These are phyloP conservation scores for Agrochola macilenta DNA, from an alignment of 2,888 invertebrate species.

Conservation along the genomic window DNA sequence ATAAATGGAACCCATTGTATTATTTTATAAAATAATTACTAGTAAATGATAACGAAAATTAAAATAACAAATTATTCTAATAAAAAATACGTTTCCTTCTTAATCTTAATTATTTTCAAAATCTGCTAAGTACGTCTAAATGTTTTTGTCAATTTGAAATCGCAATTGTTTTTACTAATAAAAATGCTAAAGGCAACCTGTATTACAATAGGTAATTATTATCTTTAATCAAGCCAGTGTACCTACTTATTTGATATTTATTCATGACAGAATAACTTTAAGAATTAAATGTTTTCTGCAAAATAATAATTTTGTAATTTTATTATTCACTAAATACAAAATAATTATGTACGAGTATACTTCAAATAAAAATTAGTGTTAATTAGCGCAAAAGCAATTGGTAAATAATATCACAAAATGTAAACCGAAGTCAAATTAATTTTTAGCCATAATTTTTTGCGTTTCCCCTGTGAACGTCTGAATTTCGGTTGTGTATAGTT, in stretches of 20 bases:
- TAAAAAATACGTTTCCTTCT: slow-evolving; percentile 11
- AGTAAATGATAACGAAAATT: slow-evolving; percentile 20
- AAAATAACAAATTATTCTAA: slow-evolving; percentile 13
- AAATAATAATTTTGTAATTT: slow-evolving; percentile 12
- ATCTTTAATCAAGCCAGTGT: not conserved
- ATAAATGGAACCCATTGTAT: slow-evolving; percentile 27
- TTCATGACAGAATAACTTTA: slow-evolving; percentile 18
- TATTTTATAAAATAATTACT: slow-evolving; percentile 22
- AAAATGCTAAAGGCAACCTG: not conserved
- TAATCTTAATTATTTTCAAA: slow-evolving; percentile 28
- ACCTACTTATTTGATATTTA: not conserved
- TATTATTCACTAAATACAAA: slow-evolving; percentile 30
- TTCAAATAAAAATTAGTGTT: slow-evolving; percentile 34
- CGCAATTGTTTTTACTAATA: slow-evolving; percentile 5
- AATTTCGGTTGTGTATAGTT: slow-evolving; percentile 79
- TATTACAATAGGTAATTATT: not conserved
- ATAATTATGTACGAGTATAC: slow-evolving; percentile 13
- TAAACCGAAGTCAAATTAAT: slow-evolving; percentile 85
- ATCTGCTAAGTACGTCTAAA: slow-evolving; percentile 15
- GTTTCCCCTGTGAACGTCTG: slow-evolving; percentile 70
- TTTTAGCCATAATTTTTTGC: slow-evolving; percentile 67
- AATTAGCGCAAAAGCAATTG: slow-evolving; percentile 75
- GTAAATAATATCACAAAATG: slow-evolving; percentile 79
- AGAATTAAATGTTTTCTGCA: not conserved
- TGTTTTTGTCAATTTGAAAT: slow-evolving; percentile 39